phyloP scores from a whole-genome alignment of 2,113 vertebrate genomes.

The Seriola quinqueradiata region DNA sequence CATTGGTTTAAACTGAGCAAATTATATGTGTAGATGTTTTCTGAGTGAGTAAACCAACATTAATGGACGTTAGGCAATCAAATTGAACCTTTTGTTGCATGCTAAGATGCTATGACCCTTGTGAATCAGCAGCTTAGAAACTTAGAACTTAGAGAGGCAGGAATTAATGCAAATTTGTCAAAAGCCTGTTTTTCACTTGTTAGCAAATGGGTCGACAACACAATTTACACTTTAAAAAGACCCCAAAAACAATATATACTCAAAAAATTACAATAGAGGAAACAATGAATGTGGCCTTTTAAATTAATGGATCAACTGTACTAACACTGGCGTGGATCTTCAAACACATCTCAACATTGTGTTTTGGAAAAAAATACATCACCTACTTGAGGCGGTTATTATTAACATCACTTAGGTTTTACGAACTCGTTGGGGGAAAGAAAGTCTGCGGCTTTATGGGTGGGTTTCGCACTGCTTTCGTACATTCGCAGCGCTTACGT shows the following conservation, averaged over 20 bases:
- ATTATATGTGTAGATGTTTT: conserved; percentile 47
- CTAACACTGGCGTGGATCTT: conserved; percentile 27
- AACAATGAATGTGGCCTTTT: not conserved
- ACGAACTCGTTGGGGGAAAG: conserved; percentile 71
- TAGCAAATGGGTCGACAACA: conserved; percentile 21
- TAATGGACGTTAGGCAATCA: conserved; percentile 22
- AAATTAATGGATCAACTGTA: conserved; percentile 46
- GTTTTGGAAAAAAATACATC: conserved; percentile 72
- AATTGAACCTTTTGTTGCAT: conserved; percentile 21
- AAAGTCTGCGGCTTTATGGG: conserved; percentile 64
- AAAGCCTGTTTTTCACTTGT: conserved; percentile 14
- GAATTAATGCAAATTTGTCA: conserved; percentile 20
- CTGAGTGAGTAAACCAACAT: conserved; percentile 37
- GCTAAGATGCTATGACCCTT: conserved; percentile 7
- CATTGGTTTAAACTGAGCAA: conserved; percentile 14
- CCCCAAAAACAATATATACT: not conserved
- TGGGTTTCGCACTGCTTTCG: conserved; percentile 52
- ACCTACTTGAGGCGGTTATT: conserved; percentile 70
- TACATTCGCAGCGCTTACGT: conserved; percentile 70
- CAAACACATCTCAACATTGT: conserved; percentile 41
- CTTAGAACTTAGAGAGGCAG: not conserved
- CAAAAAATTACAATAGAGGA: conserved; percentile 1
- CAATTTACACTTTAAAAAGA: conserved; percentile 10
- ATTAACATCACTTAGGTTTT: conserved; percentile 73
- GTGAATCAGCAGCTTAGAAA: not conserved